Conservation (phyloP, 2,888 invertebrate species). For the Blastobasis lacticolella region DNA sequence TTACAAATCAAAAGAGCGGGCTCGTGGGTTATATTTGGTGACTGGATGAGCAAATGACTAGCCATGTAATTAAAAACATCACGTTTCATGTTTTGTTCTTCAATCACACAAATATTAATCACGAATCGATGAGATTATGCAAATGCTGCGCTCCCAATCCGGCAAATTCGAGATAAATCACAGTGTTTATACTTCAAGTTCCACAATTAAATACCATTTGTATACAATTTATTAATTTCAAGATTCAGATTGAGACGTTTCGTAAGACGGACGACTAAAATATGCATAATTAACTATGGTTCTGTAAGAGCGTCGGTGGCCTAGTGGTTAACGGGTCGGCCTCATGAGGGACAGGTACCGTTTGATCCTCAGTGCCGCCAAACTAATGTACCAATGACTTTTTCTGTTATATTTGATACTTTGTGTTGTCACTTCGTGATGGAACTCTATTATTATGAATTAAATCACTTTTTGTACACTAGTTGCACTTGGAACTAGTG, state of each 20-base stretch:
- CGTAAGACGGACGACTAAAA: conserved; percentile 24
- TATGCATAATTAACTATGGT: conserved; percentile 8
- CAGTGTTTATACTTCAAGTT: conserved; percentile 33
- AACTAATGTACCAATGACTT: no score
- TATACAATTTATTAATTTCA: conserved; percentile 30
- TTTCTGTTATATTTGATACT: no score
- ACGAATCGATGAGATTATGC: conserved; percentile 33
- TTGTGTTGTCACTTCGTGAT: no score
- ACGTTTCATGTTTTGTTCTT: no score
- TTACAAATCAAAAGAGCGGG: no score
- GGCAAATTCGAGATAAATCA: conserved; percentile 32
- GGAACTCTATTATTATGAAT: no score
- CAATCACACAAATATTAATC: not conserved
- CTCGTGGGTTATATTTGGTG: no score
- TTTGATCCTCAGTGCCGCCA: conserved; percentile 5
- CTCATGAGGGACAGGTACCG: conserved; percentile 14
- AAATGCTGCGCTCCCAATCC: conserved; percentile 27
- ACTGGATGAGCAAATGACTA: no score
- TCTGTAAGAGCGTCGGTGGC: no score
- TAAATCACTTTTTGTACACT: no score
- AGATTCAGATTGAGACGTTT: conserved; percentile 31
- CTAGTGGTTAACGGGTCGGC: conserved; percentile 24
- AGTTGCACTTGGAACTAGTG: no score
- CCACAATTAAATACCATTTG: conserved; percentile 34
- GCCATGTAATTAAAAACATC: no score